Evolutionary conservation across 2,113 vertebrate species (phyloP).

Genomic region (Ornithorhynchus anatinus): DNA sequence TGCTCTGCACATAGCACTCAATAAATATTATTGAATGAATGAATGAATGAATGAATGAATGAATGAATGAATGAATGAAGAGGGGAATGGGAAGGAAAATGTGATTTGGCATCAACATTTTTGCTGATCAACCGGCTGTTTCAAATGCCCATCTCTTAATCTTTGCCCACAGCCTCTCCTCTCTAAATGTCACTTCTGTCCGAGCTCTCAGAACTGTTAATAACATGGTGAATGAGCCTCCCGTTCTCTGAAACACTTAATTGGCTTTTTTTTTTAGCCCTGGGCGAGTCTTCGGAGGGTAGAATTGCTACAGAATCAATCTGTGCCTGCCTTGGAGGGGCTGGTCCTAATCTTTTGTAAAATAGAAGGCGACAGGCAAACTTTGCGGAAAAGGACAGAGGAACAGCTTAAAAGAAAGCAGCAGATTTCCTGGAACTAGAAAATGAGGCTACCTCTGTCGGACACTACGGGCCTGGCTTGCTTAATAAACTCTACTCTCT

Average conservation of each 20-base stretch:
- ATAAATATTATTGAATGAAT: too few species aligned
- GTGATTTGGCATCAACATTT: accelerated
- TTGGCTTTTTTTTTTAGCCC: not conserved
- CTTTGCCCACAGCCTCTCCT: not conserved
- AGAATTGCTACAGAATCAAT: not conserved
- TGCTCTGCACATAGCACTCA: too few species aligned
- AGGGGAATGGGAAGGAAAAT: accelerated
- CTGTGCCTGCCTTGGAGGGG: not conserved
- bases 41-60: too few species aligned
- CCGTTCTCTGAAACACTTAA: not conserved
- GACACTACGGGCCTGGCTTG: too few species aligned
- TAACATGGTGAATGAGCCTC: not conserved
- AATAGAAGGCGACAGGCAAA: too few species aligned
- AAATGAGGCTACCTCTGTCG: too few species aligned
- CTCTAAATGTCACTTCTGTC: slow-evolving; percentile 40
- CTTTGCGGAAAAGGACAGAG: too few species aligned
- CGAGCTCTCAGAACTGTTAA: not conserved
- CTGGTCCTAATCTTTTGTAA: not conserved
- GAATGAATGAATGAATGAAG: too few species aligned
- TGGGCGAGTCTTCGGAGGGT: accelerated
- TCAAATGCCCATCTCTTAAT: not conserved
- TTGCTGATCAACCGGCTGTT: accelerated
- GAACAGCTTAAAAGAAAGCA: too few species aligned
- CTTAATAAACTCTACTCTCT: too few species aligned
- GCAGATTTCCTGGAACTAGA: too few species aligned